These are phyloP conservation scores for Phaetusa simplex DNA, from an alignment of 2,113 vertebrate species.

Conservation along the genomic window DNA sequence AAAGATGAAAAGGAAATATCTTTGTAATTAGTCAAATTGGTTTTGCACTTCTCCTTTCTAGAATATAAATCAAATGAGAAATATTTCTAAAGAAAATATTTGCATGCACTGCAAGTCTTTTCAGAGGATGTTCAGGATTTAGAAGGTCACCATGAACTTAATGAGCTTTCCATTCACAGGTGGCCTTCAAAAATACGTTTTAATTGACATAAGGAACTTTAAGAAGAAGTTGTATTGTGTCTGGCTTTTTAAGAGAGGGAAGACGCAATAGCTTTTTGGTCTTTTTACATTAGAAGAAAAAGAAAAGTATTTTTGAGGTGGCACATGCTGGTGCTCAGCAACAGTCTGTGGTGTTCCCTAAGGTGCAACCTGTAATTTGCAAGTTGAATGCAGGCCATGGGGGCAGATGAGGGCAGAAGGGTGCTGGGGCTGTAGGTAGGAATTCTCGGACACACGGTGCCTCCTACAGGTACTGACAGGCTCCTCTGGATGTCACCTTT, in stretches of 20 bases:
- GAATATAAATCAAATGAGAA: slow-evolving; percentile 42
- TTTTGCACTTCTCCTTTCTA: slow-evolving; percentile 18
- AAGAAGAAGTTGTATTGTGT: not conserved
- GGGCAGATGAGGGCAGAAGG: not conserved
- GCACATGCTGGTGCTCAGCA: not conserved
- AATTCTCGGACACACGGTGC: not conserved
- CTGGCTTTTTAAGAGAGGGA: slow-evolving; percentile 8
- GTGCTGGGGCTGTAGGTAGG: not conserved
- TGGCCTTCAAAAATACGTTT: slow-evolving; percentile 59
- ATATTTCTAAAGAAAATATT: slow-evolving; percentile 29
- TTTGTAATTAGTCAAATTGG: slow-evolving; percentile 48
- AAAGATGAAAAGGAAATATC: slow-evolving; percentile 50
- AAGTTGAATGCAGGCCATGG: not conserved
- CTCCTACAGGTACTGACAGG: not conserved
- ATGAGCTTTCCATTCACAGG: slow-evolving; percentile 43
- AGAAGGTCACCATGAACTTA: slow-evolving; percentile 39
- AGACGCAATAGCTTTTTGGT: not conserved
- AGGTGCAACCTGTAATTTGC: not conserved
- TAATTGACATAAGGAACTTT: slow-evolving; percentile 24
- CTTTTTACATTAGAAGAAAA: not conserved
- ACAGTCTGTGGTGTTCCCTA: not conserved
- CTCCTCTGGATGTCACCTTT: not conserved
- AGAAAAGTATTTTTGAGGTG: not conserved
- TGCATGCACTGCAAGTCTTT: slow-evolving; percentile 14
- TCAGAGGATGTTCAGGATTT: slow-evolving; percentile 20